phyloP scores from a whole-genome alignment of 2,888 invertebrate species.

The Himalopsyche japonica region DNA sequence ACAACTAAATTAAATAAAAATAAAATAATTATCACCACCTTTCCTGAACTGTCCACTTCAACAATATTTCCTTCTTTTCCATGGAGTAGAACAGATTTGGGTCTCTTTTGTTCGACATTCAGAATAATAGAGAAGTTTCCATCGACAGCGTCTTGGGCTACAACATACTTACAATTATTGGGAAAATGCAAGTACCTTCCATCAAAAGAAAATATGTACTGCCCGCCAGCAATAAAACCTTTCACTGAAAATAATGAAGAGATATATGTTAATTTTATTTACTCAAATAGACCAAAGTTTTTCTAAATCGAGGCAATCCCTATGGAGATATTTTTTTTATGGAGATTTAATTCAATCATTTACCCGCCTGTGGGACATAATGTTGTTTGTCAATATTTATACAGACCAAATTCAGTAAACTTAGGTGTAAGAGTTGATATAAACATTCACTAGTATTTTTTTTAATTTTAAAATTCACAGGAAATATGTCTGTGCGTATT shows the following conservation, averaged over 20 bases:
- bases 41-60: slow-evolving; percentile 67
- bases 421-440: too few relatives aligned
- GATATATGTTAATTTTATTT: background rate
- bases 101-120: slow-evolving; percentile 66
- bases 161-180: slow-evolving; percentile 80
- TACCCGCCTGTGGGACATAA: too few relatives aligned
- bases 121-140: slow-evolving; percentile 83
- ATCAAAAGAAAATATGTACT: slow-evolving; percentile 88
- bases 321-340: too few relatives aligned
- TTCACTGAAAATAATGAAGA: slow-evolving; percentile 56
- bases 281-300: too few relatives aligned
- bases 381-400: too few relatives aligned
- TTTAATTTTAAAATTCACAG: background rate
- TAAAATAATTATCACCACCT: slow-evolving; percentile 48
- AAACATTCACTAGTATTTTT: background rate
- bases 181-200: slow-evolving; percentile 77
- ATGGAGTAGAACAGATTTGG: slow-evolving; percentile 72
- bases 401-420: too few relatives aligned
- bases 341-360: too few relatives aligned
- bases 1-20: too few relatives aligned
- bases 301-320: too few relatives aligned
- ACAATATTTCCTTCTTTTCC: slow-evolving; percentile 68
- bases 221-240: slow-evolving; percentile 75
- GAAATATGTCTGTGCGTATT: background rate
- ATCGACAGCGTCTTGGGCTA: slow-evolving; percentile 83